A percentile compares a stretch with the other conserved stretches of the same genome.
Evolutionary conservation across 2,797 vertebrate genomes (phyloP).

Genomic region (Rhinichthys osculus): DNA sequence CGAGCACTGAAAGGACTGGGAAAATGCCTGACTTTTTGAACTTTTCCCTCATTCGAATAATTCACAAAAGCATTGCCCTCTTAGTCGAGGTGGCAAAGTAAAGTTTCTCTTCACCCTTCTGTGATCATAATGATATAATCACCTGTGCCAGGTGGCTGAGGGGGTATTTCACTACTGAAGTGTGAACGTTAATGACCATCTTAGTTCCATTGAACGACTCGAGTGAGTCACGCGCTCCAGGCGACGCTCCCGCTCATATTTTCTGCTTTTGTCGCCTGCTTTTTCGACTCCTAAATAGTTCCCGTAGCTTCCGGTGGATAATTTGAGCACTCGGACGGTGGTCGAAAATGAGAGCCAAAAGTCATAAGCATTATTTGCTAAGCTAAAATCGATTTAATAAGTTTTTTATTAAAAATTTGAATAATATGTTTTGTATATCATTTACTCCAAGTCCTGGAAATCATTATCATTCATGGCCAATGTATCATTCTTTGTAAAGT

Average conservation of each 20-base stretch:
- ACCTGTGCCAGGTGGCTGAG: constrained; percentile 38
- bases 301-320: neutral
- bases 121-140: constrained; percentile 27
- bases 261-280: constrained; percentile 4
- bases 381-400: neutral
- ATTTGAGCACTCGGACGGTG: neutral
- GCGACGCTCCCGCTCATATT: constrained; percentile 1
- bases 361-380: neutral
- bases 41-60: neutral
- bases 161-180: constrained; percentile 42
- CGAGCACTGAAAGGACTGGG: neutral
- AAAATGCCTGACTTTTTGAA: neutral
- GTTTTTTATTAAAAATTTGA: constrained; percentile 10
- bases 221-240: constrained; percentile 4
- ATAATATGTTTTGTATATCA: constrained; percentile 30
- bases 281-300: neutral
- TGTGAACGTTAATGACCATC: constrained; percentile 44
- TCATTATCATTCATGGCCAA: constrained; percentile 41
- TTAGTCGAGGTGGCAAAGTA: constrained; percentile 6
- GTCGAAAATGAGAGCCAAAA: neutral
- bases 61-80: constrained; percentile 1
- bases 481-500: neutral
- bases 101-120: constrained; percentile 9
- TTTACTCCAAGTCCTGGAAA: constrained; percentile 37
- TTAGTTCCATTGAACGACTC: constrained; percentile 41